Percentiles rank a stretch among this genome's conserved stretches.
phyloP scores from a whole-genome alignment of 2,888 invertebrate species.

The Sthenelais limicola region DNA sequence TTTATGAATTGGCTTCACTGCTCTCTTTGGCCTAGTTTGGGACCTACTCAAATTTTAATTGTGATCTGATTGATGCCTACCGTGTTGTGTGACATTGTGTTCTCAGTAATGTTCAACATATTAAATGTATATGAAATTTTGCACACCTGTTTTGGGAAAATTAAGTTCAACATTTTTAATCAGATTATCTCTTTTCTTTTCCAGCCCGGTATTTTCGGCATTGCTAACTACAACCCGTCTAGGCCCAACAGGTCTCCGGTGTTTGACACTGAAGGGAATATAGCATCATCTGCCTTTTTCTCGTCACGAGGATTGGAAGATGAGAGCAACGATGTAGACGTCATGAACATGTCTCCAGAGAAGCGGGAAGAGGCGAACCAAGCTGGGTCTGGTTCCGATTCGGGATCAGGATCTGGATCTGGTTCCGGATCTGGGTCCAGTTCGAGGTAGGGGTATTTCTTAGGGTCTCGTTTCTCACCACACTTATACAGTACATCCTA shows the following conservation, averaged over 20 bases:
- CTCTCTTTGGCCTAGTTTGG: too few species aligned
- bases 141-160: too few species aligned
- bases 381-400: constrained; percentile 23
- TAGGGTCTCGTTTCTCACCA: too few species aligned
- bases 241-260: neutral
- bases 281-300: constrained; percentile 16
- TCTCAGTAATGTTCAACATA: too few species aligned
- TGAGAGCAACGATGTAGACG: constrained; percentile 22
- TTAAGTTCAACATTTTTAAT: too few species aligned
- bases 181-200: too few species aligned
- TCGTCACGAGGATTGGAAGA: neutral
- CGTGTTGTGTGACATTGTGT: too few species aligned
- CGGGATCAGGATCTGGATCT: constrained; percentile 37
- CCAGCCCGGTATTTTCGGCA: constrained; percentile 22
- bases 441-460: constrained; percentile 36
- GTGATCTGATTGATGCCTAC: too few species aligned
- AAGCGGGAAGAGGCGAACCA: neutral
- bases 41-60: too few species aligned
- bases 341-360: constrained; percentile 12
- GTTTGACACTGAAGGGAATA: constrained; percentile 30
- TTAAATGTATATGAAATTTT: too few species aligned
- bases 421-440: constrained; percentile 40
- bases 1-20: too few species aligned
- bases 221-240: constrained; percentile 19
- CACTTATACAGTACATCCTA: too few species aligned